Conservation (phyloP, 2,888 invertebrate species). For the Crossocerus cetratus region DNA sequence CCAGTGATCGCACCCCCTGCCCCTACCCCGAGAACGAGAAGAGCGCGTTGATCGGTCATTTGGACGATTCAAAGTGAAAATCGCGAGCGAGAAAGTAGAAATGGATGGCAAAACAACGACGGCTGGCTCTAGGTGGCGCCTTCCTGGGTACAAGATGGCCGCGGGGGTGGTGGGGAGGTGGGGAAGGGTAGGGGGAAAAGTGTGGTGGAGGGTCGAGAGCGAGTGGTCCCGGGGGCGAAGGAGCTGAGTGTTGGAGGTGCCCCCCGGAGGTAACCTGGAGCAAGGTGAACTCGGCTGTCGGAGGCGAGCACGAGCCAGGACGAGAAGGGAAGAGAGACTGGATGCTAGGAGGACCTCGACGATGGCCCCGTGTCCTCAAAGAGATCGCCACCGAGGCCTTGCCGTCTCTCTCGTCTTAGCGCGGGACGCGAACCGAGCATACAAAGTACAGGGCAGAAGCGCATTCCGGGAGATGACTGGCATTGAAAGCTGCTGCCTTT, state of each 20-base stretch:
- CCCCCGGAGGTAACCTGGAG: constrained; percentile 7
- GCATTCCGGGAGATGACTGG: constrained; percentile 75
- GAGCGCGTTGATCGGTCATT: constrained; percentile 6
- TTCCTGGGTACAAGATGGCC: constrained; percentile 57
- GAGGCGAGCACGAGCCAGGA: constrained; percentile 32
- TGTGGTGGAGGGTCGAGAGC: constrained; percentile 5
- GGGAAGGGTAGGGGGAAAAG: constrained; percentile 10
- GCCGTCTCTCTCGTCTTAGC: constrained; percentile 43
- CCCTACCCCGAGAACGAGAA: no score
- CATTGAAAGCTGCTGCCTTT: constrained; percentile 72
- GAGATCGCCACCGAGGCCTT: constrained; percentile 66
- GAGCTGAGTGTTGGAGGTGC: constrained; percentile 1
- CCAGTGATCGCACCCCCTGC: not conserved
- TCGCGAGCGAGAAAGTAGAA: constrained; percentile 52
- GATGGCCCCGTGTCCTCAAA: constrained; percentile 64
- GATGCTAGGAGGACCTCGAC: not conserved
- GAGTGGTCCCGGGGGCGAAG: constrained; percentile 21
- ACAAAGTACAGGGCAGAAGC: constrained; percentile 70
- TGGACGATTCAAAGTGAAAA: constrained; percentile 57
- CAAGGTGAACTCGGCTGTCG: constrained; percentile 11
- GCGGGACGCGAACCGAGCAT: constrained; percentile 65
- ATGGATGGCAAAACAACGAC: constrained; percentile 3
- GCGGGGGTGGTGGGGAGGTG: constrained; percentile 21
- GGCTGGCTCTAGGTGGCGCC: constrained; percentile 60
- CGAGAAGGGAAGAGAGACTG: constrained; percentile 25